Percentiles rank a stretch among this genome's conserved stretches.
Conservation (phyloP, 2,797 vertebrate species). For the Chaetophractus vellerosus region DNA sequence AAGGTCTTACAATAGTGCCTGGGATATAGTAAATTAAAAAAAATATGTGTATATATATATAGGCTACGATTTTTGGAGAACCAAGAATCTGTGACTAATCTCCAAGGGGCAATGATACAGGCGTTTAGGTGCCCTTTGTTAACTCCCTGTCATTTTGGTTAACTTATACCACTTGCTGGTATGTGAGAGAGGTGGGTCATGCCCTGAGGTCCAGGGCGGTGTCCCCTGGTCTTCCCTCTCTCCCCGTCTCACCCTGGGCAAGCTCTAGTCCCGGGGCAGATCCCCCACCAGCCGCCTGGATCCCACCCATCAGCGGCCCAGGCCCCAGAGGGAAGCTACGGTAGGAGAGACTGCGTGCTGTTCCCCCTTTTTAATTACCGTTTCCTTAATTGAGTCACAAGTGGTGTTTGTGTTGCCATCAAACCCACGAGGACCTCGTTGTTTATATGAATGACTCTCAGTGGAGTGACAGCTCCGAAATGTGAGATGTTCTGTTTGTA, state of each 20-base stretch:
- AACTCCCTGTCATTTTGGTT: not conserved
- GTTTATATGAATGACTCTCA: constrained; percentile 83
- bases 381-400: constrained; percentile 86
- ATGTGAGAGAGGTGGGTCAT: not conserved
- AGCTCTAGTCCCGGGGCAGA: not conserved
- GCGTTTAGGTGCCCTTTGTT: not conserved
- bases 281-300: not conserved
- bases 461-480: constrained; percentile 78
- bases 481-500: constrained; percentile 72
- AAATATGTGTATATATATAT: no score
- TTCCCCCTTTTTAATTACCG: constrained; percentile 81
- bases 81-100: not conserved
- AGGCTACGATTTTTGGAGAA: constrained; percentile 1
- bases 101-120: not conserved
- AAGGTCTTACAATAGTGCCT: not conserved
- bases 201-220: not conserved
- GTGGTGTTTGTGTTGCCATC: constrained; percentile 86
- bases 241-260: accelerated
- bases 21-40: not conserved
- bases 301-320: not conserved
- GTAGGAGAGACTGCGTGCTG: constrained; percentile 53
- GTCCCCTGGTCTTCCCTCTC: not conserved
- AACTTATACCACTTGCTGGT: not conserved
- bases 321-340: constrained; percentile 38
- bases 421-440: constrained; percentile 82